These are phyloP conservation scores for Odontamblyopus rebecca DNA, from an alignment of 2,797 vertebrate species.

Conservation along the genomic window DNA sequence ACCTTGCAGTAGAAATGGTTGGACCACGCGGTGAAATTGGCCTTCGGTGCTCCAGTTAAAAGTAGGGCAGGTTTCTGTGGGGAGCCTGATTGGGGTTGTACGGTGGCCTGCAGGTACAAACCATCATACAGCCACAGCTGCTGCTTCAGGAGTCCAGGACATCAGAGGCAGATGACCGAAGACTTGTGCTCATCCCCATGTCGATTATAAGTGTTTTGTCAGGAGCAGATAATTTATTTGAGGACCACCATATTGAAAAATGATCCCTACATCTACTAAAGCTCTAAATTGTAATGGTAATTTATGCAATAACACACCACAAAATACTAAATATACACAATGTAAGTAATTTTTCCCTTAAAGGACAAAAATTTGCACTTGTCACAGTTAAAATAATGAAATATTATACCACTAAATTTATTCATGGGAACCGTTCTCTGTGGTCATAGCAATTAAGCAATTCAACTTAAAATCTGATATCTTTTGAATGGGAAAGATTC, in stretches of 20 bases:
- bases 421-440: too few relatives aligned
- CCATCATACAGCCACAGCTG: conserved; percentile 46
- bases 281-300: background rate
- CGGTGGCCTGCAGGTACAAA: conserved; percentile 65
- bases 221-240: conserved; percentile 69
- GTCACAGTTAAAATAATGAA: too few relatives aligned
- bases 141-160: conserved; percentile 36
- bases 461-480: too few relatives aligned
- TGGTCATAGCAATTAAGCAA: too few relatives aligned
- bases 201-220: conserved; percentile 62
- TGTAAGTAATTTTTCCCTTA: too few relatives aligned
- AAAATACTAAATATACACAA: too few relatives aligned
- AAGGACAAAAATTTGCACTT: too few relatives aligned
- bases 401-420: too few relatives aligned
- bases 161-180: conserved; percentile 46
- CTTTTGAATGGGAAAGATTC: too few relatives aligned
- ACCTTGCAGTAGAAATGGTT: conserved; percentile 56
- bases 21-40: conserved; percentile 55
- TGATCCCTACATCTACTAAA: background rate
- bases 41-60: conserved; percentile 46
- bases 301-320: background rate
- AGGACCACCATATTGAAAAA: conserved; percentile 35
- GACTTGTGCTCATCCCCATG: conserved; percentile 44
- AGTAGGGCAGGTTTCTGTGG: conserved; percentile 67
- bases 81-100: conserved; percentile 58